Base-by-base conservation (phyloP, 1,140 invertebrate genomes). In the Drosophila equinoxialis region DNA sequence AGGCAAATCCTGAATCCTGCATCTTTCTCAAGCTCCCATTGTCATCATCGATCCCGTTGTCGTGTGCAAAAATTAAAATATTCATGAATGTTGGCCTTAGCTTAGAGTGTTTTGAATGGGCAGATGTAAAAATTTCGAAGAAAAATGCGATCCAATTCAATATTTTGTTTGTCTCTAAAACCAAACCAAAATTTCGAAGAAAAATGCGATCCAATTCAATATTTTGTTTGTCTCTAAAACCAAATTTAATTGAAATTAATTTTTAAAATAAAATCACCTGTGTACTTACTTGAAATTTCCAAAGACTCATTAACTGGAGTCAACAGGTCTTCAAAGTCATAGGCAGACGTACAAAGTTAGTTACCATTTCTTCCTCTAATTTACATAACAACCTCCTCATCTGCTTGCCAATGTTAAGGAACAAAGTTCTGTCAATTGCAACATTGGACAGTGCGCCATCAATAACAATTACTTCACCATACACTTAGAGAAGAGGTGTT, bases 381-480 rank as follows among this genome's bases (percentile, higher is more conserved):
- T 51, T 51, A 11, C 17, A 51, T 51, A 51, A 51, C 17, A 10
- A 51, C 8, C 45, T 23, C 10, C 17, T 51, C 10, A 23, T 23
- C 45, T 51, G 45, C 45, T 51, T 23, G 45, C 45, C 45, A 20
- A 20, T 51, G 8, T 20, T 14, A 23, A 23, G 45, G 26, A 39
- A 23, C 20, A 51, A 60, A 72, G 70, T 54, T 55, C 54, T 54
- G 58, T 20, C 37, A 65, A 37, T 23, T 30, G 62, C 59, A 61
- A 61, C 63, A 69, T 67, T 68, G 37, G 58, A 74, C 87, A 83
- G 83, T 83, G 69, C 57, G 84, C 83, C 82, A 87, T 86, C 79
- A 87, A 89, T 87, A 86, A 86, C 82, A 86, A 86, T 86, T 86
- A 87, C 69, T 55, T 20, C 39, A 39, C 33, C 37, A 60, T 11